Base-by-base conservation (phyloP, 2,113 vertebrate species). In the Circaetus cinerascens region DNA sequence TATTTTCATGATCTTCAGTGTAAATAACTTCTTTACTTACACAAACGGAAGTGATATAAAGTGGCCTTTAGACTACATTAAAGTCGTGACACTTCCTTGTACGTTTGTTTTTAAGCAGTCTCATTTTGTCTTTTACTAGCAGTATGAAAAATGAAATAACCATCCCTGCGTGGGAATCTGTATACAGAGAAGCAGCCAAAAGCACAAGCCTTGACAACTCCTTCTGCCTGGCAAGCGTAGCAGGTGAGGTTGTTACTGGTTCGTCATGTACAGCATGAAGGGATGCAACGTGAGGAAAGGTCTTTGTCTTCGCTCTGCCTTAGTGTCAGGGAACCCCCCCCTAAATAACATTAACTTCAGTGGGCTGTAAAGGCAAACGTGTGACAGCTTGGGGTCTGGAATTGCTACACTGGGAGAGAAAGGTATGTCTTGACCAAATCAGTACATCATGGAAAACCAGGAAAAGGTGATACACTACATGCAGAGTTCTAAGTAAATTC, bases 201-300 rank as follows among this genome's bases (percentile, higher is more conserved):
- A 80, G 25, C 38, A 46, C 36, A 26, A 36, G 43, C 7, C 46
- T 51, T 41, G 10, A 26, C 8, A 29, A 13, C 11, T 48, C 43
- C 60, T 72, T 16, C 27, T 60, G 29, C 38, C 43, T 66, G 46
- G 59, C 25, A 67, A 55, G 43, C 0, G 0, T 34, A 25, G 18
- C 32, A 17, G 12, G 10, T 1, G 2, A 74, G 46, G 40, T 10
- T 63, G 34, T 48, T 46, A 15, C 48, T 15, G 19, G 2, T 40
- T 83, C 2, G 2, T 45, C 60, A 11, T 1, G 14, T 40, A 3
- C 14, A 32, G 30, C 1, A 1, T 0, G 1, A 30, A 40, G 63
- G 14, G 68, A 32, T 17, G 5, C 29, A 30, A 7, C 2, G 1
- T 15, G 19, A 62, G 38, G 41, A 59, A 10, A 46, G 26, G 15